Conservation (phyloP, 2,888 invertebrate genomes). For the Alitta virens region DNA sequence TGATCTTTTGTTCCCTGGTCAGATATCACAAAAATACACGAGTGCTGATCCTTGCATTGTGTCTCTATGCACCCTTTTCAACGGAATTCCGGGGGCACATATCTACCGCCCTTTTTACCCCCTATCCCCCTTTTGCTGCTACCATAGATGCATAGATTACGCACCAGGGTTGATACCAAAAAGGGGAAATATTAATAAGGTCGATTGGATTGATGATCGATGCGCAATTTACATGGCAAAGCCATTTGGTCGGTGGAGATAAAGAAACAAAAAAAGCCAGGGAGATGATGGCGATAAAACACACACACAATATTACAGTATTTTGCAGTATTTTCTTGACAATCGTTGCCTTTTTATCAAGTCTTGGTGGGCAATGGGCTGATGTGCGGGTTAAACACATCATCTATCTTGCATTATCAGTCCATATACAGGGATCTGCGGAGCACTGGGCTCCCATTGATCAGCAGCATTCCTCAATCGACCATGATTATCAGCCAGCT, state of each 20-base stretch:
- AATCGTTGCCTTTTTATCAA: not conserved
- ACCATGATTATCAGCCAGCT: conserved; percentile 38
- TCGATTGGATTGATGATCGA: not conserved
- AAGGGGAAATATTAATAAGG: conserved; percentile 1
- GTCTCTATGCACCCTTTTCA: no score
- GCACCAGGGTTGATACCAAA: not conserved
- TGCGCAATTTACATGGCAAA: not conserved
- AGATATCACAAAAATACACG: no score
- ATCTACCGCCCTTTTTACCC: no score
- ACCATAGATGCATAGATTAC: no score
- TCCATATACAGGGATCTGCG: conserved; percentile 32
- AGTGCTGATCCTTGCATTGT: no score
- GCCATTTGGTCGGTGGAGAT: not conserved
- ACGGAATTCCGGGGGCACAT: no score
- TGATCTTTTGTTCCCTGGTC: no score
- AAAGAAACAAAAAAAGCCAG: not conserved
- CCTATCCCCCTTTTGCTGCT: no score
- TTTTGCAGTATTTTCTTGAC: no score
- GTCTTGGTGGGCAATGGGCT: not conserved
- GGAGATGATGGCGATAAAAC: not conserved
- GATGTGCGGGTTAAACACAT: conserved; percentile 29
- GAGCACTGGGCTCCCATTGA: conserved; percentile 35
- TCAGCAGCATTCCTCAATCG: conserved; percentile 39
- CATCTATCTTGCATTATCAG: conserved; percentile 42
- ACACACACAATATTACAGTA: not conserved